Evolutionary conservation across 2,888 invertebrate genomes (phyloP).

Genomic region (Vannuccia rotundouncinata): DNA sequence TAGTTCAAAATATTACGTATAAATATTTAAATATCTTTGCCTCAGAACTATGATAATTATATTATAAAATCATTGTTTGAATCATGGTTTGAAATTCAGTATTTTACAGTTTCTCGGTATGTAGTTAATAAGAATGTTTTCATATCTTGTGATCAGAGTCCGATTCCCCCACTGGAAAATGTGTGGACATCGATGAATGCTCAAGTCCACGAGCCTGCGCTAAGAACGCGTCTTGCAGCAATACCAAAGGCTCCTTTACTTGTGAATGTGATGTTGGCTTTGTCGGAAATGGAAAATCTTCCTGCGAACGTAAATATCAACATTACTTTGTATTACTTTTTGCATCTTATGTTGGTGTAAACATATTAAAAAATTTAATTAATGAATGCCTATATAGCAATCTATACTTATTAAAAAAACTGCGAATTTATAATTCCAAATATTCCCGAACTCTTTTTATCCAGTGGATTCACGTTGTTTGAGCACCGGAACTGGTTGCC

Average conservation of each 20-base stretch:
- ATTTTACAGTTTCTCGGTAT: no score
- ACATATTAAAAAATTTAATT: no score
- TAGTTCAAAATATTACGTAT: no score
- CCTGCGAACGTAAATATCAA: slow-evolving; percentile 27
- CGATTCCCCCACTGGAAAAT: neutral
- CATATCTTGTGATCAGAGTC: neutral
- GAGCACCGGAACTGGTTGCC: neutral
- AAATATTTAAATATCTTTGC: no score
- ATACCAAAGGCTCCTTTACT: slow-evolving; percentile 38
- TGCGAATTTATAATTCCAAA: no score
- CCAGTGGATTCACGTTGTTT: slow-evolving; percentile 10
- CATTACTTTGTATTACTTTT: no score
- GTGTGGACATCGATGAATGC: slow-evolving; percentile 36
- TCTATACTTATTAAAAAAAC: no score
- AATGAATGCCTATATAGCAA: no score
- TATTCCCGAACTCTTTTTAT: neutral
- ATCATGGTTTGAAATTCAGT: no score
- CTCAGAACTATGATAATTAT: no score
- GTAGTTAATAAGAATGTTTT: neutral
- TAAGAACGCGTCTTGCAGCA: slow-evolving; percentile 38
- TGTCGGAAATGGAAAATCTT: slow-evolving; percentile 36
- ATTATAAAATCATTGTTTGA: no score
- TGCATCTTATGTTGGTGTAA: no score
- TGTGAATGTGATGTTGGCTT: slow-evolving; percentile 39
- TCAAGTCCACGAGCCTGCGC: slow-evolving; percentile 7